Evolutionary conservation across 1,140 invertebrate genomes (phyloP).

Genomic region (Heliconius congener): DNA sequence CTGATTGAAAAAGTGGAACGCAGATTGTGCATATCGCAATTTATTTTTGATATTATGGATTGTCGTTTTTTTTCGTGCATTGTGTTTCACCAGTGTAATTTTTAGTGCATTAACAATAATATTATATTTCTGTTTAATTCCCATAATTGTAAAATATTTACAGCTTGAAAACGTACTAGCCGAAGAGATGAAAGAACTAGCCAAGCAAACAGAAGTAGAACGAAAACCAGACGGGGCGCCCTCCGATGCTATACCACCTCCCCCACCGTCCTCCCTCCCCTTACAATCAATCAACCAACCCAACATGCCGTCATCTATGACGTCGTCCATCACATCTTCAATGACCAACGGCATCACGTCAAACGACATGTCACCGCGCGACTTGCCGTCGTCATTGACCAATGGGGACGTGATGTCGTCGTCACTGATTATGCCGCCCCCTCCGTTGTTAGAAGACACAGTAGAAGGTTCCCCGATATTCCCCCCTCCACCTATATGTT

Average conservation of each 20-base stretch:
- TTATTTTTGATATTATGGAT: too few relatives aligned
- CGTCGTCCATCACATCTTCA: slow-evolving; percentile 49
- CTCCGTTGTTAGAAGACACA: slow-evolving; percentile 46
- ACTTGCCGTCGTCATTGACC: slow-evolving; percentile 39
- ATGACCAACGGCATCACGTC: slow-evolving; percentile 46
- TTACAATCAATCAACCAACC: slow-evolving; percentile 60
- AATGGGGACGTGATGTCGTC: slow-evolving; percentile 65
- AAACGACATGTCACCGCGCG: slow-evolving; percentile 50
- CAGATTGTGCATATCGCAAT: too few relatives aligned
- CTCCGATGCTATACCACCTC: slow-evolving; percentile 66
- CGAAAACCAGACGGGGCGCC: slow-evolving; percentile 74
- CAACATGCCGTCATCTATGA: slow-evolving; percentile 1
- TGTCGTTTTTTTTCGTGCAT: too few relatives aligned
- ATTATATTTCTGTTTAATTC: too few relatives aligned
- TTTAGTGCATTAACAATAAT: background rate
- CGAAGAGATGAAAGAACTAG: slow-evolving; percentile 73
- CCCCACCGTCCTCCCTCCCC: slow-evolving; percentile 63
- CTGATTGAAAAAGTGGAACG: too few relatives aligned
- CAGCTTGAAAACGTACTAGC: slow-evolving; percentile 76
- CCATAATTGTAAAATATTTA: slow-evolving; percentile 27
- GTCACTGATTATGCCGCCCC: slow-evolving; percentile 66
- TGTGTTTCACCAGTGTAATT: too few relatives aligned
- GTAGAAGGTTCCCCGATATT: slow-evolving; percentile 58
- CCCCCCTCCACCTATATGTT: slow-evolving; percentile 70
- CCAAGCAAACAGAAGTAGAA: slow-evolving; percentile 65